Evolutionary conservation across 2,888 invertebrate genomes (phyloP).

Genomic region (Cerastis rubricosa): DNA sequence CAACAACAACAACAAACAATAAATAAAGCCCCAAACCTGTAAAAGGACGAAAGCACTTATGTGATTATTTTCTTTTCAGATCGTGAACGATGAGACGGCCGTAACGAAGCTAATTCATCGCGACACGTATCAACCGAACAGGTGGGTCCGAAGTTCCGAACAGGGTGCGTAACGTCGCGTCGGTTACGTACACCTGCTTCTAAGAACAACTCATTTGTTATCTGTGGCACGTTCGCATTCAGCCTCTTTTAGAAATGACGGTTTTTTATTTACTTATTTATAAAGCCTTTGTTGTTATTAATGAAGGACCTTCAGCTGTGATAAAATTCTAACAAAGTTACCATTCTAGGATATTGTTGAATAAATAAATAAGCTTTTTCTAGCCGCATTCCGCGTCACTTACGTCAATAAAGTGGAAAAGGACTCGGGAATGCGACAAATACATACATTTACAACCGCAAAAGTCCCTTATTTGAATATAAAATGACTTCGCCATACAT

Average conservation of each 20-base stretch:
- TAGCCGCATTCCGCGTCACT: conserved; percentile 6
- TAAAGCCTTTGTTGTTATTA: conserved; percentile 30
- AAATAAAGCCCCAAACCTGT: conserved; percentile 35
- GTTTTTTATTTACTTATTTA: conserved; percentile 29
- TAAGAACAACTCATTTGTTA: conserved; percentile 63
- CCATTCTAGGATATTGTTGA: conserved; percentile 26
- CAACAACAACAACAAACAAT: conserved; percentile 53
- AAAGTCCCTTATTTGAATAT: conserved; percentile 41
- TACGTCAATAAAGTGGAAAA: conserved; percentile 24
- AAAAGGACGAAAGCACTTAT: conserved; percentile 56
- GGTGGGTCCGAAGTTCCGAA: conserved; percentile 72
- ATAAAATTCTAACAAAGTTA: conserved; percentile 3
- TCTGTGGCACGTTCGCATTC: conserved; percentile 66
- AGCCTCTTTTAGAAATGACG: conserved; percentile 41
- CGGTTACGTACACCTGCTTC: conserved; percentile 64
- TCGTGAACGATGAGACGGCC: conserved; percentile 75
- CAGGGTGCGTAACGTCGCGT: conserved; percentile 33
- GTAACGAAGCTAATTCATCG: conserved; percentile 71
- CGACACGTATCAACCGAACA: conserved; percentile 75
- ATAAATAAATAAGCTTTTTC: conserved; percentile 1
- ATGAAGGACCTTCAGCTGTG: conserved; percentile 7
- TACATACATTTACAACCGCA: background rate
- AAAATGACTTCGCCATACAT: conserved; percentile 18
- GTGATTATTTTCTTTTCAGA: conserved; percentile 73
- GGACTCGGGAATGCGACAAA: conserved; percentile 35